Evolutionary conservation across 2,888 invertebrate genomes (phyloP).

Genomic region (Cistogaster globosa): DNA sequence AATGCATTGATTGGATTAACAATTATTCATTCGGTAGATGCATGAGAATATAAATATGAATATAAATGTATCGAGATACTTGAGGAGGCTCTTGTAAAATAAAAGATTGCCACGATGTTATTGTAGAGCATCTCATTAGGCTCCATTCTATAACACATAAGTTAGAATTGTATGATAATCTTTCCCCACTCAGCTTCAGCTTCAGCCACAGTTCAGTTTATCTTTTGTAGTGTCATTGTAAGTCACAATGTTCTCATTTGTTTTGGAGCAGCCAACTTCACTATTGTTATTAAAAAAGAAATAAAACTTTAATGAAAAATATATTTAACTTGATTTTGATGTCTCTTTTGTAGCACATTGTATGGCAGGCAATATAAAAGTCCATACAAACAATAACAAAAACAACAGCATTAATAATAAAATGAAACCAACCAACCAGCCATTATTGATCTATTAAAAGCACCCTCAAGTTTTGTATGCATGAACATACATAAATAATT

Average conservation of each 20-base stretch:
- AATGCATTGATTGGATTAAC: slow-evolving; percentile 68
- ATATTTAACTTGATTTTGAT: slow-evolving; percentile 62
- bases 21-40: slow-evolving; percentile 66
- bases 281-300: slow-evolving; percentile 40
- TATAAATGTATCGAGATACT: slow-evolving; percentile 30
- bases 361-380: slow-evolving; percentile 31
- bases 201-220: slow-evolving; percentile 1
- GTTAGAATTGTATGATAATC: slow-evolving; percentile 19
- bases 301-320: not conserved
- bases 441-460: slow-evolving; percentile 47
- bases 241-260: slow-evolving; percentile 27
- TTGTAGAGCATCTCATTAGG: slow-evolving; percentile 65
- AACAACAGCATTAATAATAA: slow-evolving; percentile 32
- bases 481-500: slow-evolving; percentile 57
- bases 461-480: slow-evolving; percentile 57
- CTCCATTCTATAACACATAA: slow-evolving; percentile 56
- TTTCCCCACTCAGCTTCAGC: not conserved
- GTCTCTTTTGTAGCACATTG: slow-evolving; percentile 58
- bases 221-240: slow-evolving; percentile 57
- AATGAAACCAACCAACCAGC: slow-evolving; percentile 3
- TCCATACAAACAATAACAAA: slow-evolving; percentile 52
- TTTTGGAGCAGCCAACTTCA: slow-evolving; percentile 27
- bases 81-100: slow-evolving; percentile 28
- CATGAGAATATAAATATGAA: slow-evolving; percentile 26
- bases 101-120: slow-evolving; percentile 40